Conservation (phyloP, 2,888 invertebrate genomes). For the Trisateles emortualis region DNA sequence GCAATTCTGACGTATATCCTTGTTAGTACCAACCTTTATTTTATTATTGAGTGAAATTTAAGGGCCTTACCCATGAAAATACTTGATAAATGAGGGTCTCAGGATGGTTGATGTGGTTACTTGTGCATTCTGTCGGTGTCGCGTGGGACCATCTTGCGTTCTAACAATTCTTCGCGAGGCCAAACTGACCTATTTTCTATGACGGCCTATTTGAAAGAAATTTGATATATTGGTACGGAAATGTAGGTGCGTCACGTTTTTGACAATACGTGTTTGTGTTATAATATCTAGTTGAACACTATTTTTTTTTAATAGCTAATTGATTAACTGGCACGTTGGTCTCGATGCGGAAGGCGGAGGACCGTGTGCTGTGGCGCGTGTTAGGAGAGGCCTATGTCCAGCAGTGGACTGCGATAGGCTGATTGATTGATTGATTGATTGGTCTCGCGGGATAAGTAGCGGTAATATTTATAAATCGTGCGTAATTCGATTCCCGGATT, state of each 20-base stretch:
- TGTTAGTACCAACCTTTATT: slow-evolving; percentile 31
- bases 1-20: slow-evolving; percentile 34
- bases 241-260: slow-evolving; percentile 21
- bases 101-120: slow-evolving; percentile 10
- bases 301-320: too few species aligned
- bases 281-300: not conserved
- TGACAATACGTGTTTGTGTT: not conserved
- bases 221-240: slow-evolving; percentile 15
- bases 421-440: too few species aligned
- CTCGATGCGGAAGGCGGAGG: too few species aligned
- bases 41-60: slow-evolving; percentile 33
- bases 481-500: too few species aligned
- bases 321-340: too few species aligned
- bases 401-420: too few species aligned
- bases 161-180: slow-evolving; percentile 14
- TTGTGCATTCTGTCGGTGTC: slow-evolving; percentile 33
- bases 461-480: too few species aligned
- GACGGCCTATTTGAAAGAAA: slow-evolving; percentile 10
- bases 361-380: too few species aligned
- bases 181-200: slow-evolving; percentile 27
- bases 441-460: too few species aligned
- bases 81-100: slow-evolving; percentile 30
- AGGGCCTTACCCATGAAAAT: slow-evolving; percentile 15
- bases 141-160: slow-evolving; percentile 6
- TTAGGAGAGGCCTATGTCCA: too few species aligned